Conservation (phyloP, 2,797 vertebrate species). For the Eidolon dupreanum region DNA sequence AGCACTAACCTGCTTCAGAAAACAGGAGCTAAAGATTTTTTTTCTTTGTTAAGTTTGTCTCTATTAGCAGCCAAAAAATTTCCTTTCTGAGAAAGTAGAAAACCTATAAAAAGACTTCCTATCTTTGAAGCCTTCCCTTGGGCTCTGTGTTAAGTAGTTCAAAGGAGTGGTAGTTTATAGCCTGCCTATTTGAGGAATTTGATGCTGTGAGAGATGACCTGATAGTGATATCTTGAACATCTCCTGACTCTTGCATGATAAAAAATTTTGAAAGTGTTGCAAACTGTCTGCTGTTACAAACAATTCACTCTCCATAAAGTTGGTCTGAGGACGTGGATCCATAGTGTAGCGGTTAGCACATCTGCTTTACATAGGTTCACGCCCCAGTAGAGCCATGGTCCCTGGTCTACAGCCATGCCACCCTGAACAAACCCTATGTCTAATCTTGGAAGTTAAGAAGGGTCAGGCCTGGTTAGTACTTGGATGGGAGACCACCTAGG, state of each 20-base stretch:
- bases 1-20: neutral
- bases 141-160: neutral
- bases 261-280: neutral
- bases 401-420: no score
- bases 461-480: no score
- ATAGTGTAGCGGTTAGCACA: no score
- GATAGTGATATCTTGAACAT: neutral
- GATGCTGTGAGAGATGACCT: neutral
- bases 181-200: slow-evolving; percentile 8
- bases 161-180: neutral
- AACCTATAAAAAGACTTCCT: neutral
- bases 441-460: no score
- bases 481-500: no score
- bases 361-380: no score
- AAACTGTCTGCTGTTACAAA: neutral
- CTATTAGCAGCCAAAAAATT: neutral
- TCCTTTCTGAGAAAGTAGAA: slow-evolving; percentile 32
- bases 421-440: no score
- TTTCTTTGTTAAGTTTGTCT: neutral
- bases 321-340: neutral
- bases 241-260: neutral
- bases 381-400: no score
- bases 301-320: neutral
- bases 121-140: neutral
- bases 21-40: neutral